These are phyloP conservation scores for Artemia sinica DNA, from an alignment of 2,888 invertebrate species.

Conservation along the genomic window DNA sequence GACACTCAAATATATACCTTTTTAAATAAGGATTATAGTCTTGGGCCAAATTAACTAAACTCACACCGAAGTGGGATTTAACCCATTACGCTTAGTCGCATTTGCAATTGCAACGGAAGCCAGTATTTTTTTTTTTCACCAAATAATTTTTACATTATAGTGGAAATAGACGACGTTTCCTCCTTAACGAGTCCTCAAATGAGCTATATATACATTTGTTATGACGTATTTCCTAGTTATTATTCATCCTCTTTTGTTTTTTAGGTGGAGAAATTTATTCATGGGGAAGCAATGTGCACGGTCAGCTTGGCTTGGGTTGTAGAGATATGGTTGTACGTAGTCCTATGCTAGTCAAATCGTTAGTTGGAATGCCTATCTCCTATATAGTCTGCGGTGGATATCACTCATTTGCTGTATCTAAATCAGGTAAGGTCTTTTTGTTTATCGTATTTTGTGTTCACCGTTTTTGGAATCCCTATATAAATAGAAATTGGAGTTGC, in stretches of 20 bases:
- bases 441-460: slow-evolving; percentile 21
- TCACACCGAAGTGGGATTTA: too few relatives aligned
- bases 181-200: too few relatives aligned
- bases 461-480: neutral
- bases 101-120: too few relatives aligned
- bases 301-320: slow-evolving; percentile 60
- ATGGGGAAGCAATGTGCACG: slow-evolving; percentile 67
- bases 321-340: slow-evolving; percentile 37
- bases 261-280: slow-evolving; percentile 62
- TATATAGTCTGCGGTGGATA: slow-evolving; percentile 61
- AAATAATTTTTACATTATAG: too few relatives aligned
- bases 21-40: too few relatives aligned
- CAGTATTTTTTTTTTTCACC: too few relatives aligned
- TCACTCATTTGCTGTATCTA: slow-evolving; percentile 61
- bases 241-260: slow-evolving; percentile 24
- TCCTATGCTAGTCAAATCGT: slow-evolving; percentile 46
- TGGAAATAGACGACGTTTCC: too few relatives aligned
- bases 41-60: too few relatives aligned
- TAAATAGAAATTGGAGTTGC: too few relatives aligned
- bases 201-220: too few relatives aligned
- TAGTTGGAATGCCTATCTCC: slow-evolving; percentile 57
- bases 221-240: neutral
- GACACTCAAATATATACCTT: too few relatives aligned
- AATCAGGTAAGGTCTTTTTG: slow-evolving; percentile 36
- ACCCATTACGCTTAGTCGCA: too few relatives aligned